phyloP scores from a whole-genome alignment of 92 coral and sea anemone genomes.

The Nematostella vectensis region DNA sequence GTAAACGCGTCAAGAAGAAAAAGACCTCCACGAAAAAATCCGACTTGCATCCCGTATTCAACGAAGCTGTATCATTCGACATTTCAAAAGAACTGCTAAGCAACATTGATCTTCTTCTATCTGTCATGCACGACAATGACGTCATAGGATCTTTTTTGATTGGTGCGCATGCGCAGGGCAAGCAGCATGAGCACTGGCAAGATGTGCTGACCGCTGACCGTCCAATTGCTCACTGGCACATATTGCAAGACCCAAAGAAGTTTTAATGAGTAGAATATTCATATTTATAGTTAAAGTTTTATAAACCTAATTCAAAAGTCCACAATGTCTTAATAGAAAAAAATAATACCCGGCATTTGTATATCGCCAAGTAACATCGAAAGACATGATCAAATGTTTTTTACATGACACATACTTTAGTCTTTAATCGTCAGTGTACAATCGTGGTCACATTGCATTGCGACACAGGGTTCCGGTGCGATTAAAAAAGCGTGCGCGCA shows the following conservation, averaged over 20 bases:
- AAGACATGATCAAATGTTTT: too few relatives aligned
- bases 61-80: conserved; percentile 90
- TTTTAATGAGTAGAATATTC: conserved; percentile 38
- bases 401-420: too few relatives aligned
- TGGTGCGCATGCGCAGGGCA: conserved; percentile 66
- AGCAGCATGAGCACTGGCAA: conserved; percentile 69
- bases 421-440: too few relatives aligned
- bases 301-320: too few relatives aligned
- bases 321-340: too few relatives aligned
- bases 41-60: conserved; percentile 75
- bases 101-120: conserved; percentile 59
- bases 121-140: conserved; percentile 88
- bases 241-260: conserved; percentile 69
- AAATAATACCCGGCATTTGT: too few relatives aligned
- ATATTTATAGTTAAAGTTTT: too few relatives aligned
- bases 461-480: too few relatives aligned
- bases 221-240: conserved; percentile 85
- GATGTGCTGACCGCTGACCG: conserved; percentile 64
- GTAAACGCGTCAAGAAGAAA: conserved; percentile 78
- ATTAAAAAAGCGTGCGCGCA: too few relatives aligned
- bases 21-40: conserved; percentile 74
- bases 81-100: conserved; percentile 58
- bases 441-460: too few relatives aligned
- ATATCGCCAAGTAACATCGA: too few relatives aligned
- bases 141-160: conserved; percentile 79